Evolutionary conservation across 2,797 vertebrate species (phyloP).

Genomic region (Anguilla anguilla): DNA sequence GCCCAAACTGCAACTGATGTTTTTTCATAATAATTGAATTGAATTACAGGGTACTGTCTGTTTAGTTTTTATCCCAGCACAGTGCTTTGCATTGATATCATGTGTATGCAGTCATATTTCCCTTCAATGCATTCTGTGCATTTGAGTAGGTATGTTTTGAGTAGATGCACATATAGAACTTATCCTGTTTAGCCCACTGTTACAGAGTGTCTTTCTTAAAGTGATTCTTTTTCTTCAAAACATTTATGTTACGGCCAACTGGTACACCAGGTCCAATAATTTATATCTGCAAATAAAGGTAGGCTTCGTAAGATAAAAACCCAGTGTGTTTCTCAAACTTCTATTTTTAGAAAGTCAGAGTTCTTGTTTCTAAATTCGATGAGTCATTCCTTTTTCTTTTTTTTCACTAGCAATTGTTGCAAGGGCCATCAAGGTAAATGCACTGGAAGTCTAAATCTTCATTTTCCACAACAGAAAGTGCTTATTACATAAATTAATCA

Average conservation of each 20-base stretch:
- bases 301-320: background rate
- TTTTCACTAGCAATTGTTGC: conserved; percentile 15
- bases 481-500: background rate
- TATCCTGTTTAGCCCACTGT: background rate
- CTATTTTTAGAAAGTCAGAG: background rate
- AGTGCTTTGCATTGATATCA: no score
- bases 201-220: background rate
- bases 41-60: no score
- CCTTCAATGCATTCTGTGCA: no score
- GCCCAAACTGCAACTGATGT: no score
- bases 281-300: background rate
- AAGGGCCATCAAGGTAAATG: background rate
- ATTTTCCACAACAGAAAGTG: background rate
- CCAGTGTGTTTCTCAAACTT: background rate
- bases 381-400: background rate
- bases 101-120: no score
- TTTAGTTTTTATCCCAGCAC: no score
- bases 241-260: background rate
- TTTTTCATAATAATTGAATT: no score
- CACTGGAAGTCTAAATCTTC: background rate
- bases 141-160: no score
- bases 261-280: background rate
- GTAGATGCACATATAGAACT: background rate
- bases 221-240: background rate
- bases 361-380: background rate